phyloP scores from a whole-genome alignment of 2,888 invertebrate species.

The Eilema depressum region DNA sequence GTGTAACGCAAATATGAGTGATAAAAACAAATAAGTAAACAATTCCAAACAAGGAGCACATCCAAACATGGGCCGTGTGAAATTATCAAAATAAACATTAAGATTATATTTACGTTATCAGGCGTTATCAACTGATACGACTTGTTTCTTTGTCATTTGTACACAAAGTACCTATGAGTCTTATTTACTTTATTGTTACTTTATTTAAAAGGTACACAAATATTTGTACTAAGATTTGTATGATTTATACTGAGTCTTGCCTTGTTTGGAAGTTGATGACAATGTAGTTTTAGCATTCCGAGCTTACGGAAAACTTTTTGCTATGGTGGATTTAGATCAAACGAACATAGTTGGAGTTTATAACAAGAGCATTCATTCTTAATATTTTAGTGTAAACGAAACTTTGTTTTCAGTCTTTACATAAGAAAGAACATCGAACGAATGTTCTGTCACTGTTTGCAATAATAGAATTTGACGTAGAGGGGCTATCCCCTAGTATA shows the following conservation, averaged over 20 bases:
- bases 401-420: too few relatives aligned
- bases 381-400: too few relatives aligned
- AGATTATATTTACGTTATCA: conserved; percentile 20
- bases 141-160: conserved; percentile 14
- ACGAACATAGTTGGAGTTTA: too few relatives aligned
- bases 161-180: neutral
- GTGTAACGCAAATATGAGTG: conserved; percentile 6
- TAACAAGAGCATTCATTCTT: too few relatives aligned
- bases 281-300: neutral
- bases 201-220: conserved; percentile 13
- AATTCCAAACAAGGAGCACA: conserved; percentile 18
- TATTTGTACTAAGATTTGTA: neutral
- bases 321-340: too few relatives aligned
- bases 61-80: conserved; percentile 22
- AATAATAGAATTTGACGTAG: too few relatives aligned
- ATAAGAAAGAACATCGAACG: too few relatives aligned
- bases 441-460: too few relatives aligned
- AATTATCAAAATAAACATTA: conserved; percentile 17
- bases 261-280: conserved; percentile 8
- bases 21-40: conserved; percentile 8
- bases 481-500: too few relatives aligned
- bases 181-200: conserved; percentile 11
- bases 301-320: neutral
- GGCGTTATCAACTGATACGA: conserved; percentile 15
- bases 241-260: conserved; percentile 4